Conservation (phyloP, 2,797 vertebrate species). For the Saxicola maurus region DNA sequence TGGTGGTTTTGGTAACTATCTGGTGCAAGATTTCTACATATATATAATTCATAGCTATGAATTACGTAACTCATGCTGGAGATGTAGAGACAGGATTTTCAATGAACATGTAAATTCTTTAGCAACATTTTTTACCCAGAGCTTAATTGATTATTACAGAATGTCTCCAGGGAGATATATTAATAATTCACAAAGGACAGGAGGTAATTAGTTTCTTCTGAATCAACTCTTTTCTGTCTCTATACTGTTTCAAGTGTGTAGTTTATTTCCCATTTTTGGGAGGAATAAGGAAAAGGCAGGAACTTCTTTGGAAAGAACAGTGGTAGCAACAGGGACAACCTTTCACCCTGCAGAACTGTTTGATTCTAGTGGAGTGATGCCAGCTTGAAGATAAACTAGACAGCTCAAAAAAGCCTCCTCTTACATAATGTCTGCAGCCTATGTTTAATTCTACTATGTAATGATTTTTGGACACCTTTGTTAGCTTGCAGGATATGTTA, state of each 20-base stretch:
- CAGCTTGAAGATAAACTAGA: not conserved
- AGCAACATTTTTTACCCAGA: not conserved
- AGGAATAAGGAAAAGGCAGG: not conserved
- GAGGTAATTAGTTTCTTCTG: not conserved
- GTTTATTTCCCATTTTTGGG: not conserved
- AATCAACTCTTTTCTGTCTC: not conserved
- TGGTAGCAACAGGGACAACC: not conserved
- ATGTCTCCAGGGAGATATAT: not conserved
- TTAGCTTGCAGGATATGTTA: not conserved
- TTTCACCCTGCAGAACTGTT: not conserved
- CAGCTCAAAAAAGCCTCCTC: not conserved
- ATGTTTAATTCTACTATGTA: not conserved
- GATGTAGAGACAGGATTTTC: not conserved
- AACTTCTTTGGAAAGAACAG: not conserved
- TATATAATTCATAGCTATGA: not conserved
- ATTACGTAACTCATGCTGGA: not conserved
- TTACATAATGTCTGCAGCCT: not conserved
- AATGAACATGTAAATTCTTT: not conserved
- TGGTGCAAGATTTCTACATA: not conserved
- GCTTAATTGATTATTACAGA: not conserved
- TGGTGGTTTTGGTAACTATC: not conserved
- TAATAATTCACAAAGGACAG: not conserved
- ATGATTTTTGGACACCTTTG: not conserved
- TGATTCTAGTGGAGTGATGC: not conserved
- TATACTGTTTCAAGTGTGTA: not conserved